These are phyloP conservation scores for Cerastis leucographa DNA, from an alignment of 2,888 invertebrate species.

Conservation along the genomic window DNA sequence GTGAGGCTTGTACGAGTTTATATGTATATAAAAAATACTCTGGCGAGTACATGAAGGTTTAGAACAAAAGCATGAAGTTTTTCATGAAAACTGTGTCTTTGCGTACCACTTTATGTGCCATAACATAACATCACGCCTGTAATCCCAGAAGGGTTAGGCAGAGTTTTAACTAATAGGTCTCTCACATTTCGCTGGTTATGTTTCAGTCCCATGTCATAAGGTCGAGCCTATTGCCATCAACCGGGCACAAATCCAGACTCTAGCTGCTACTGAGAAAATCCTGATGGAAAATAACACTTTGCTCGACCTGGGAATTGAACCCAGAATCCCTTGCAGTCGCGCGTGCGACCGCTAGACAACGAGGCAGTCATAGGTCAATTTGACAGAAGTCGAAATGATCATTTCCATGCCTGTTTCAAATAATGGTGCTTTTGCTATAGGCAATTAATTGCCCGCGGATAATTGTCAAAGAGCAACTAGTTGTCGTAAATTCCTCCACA, in stretches of 20 bases:
- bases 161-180: background rate
- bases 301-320: too few species aligned
- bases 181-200: background rate
- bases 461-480: slow-evolving; percentile 8
- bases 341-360: background rate
- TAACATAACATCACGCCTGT: background rate
- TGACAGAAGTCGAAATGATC: background rate
- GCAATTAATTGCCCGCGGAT: background rate
- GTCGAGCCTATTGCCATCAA: background rate
- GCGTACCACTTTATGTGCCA: background rate
- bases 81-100: background rate
- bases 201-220: background rate
- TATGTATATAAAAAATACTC: background rate
- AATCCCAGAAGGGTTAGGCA: background rate
- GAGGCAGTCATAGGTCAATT: background rate
- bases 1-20: background rate
- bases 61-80: background rate
- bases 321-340: background rate
- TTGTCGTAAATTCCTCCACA: background rate
- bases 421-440: slow-evolving; percentile 4
- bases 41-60: background rate
- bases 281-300: background rate
- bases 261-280: background rate
- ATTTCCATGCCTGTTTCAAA: background rate
- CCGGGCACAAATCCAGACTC: background rate